These are phyloP conservation scores for Cossypha polioptera DNA, from an alignment of 2,797 vertebrate species.

Conservation along the genomic window DNA sequence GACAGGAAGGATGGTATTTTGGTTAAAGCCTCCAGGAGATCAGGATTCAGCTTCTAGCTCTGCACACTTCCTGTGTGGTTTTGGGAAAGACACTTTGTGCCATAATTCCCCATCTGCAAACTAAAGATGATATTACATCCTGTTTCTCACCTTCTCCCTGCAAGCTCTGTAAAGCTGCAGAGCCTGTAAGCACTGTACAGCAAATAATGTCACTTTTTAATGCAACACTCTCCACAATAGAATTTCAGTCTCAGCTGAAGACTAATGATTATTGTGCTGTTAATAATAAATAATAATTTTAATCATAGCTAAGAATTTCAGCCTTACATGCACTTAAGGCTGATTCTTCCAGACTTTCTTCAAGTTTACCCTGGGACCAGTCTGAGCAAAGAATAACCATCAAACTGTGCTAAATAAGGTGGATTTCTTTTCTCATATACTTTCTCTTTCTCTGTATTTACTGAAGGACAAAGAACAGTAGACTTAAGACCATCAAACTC, in stretches of 20 bases:
- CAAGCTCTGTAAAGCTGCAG: constrained; percentile 57
- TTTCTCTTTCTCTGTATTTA: constrained; percentile 39
- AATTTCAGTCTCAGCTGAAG: background rate
- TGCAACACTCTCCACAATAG: background rate
- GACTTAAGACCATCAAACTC: constrained; percentile 64
- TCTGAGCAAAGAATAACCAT: constrained; percentile 39
- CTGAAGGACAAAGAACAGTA: constrained; percentile 40
- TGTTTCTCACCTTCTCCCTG: constrained; percentile 66
- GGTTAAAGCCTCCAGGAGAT: constrained; percentile 56
- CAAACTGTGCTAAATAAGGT: constrained; percentile 53
- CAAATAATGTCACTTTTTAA: constrained; percentile 38
- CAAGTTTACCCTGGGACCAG: constrained; percentile 58
- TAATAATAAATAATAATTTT: constrained; percentile 22
- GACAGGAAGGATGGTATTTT: constrained; percentile 59
- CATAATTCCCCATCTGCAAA: constrained; percentile 67
- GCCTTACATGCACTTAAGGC: background rate
- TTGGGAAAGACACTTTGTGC: constrained; percentile 66
- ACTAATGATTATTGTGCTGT: background rate
- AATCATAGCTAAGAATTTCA: background rate
- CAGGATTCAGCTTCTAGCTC: constrained; percentile 50
- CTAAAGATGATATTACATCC: constrained; percentile 67
- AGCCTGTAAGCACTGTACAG: constrained; percentile 24
- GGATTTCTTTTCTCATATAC: constrained; percentile 1
- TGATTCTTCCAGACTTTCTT: constrained; percentile 51
- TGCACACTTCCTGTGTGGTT: constrained; percentile 62